These are phyloP conservation scores for Nyctereutes procyonoides DNA, from an alignment of 2,113 vertebrate genomes.

Conservation along the genomic window DNA sequence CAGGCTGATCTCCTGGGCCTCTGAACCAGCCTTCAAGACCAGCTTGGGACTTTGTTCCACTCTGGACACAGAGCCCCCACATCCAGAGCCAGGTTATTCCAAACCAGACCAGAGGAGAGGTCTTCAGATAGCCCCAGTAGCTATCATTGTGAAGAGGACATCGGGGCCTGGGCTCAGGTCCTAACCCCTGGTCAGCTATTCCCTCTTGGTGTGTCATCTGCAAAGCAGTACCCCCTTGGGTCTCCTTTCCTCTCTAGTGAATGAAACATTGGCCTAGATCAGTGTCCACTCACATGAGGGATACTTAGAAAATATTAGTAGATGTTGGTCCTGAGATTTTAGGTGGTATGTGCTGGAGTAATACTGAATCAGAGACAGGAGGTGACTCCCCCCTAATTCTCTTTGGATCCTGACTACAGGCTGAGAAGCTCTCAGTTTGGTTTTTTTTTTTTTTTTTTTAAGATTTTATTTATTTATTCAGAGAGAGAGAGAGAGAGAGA, in stretches of 20 bases:
- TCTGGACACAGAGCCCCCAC: not conserved
- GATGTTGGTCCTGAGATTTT: not conserved
- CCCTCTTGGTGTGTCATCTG: not conserved
- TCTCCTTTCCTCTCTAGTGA: not conserved
- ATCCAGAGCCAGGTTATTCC: not conserved
- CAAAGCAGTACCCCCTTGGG: not conserved
- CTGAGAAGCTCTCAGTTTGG: not conserved
- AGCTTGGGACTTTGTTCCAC: not conserved
- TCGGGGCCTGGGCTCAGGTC: not conserved
- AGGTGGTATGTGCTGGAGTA: not conserved
- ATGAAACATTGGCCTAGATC: not conserved
- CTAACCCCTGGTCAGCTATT: not conserved
- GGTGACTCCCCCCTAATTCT: not conserved
- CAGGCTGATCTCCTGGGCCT: not conserved
- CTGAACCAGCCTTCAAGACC: not conserved
- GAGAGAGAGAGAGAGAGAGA: too few relatives aligned
- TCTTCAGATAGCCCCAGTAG: not conserved
- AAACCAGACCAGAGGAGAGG: not conserved
- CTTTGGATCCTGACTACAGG: not conserved
- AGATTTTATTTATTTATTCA: too few relatives aligned
- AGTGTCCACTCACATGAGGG: not conserved
- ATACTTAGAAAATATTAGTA: accelerated
- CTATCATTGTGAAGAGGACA: not conserved
- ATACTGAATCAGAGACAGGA: not conserved
- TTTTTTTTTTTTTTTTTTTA: too few relatives aligned